Conservation (phyloP, 2,797 vertebrate genomes). For the Pelochelys cantorii region DNA sequence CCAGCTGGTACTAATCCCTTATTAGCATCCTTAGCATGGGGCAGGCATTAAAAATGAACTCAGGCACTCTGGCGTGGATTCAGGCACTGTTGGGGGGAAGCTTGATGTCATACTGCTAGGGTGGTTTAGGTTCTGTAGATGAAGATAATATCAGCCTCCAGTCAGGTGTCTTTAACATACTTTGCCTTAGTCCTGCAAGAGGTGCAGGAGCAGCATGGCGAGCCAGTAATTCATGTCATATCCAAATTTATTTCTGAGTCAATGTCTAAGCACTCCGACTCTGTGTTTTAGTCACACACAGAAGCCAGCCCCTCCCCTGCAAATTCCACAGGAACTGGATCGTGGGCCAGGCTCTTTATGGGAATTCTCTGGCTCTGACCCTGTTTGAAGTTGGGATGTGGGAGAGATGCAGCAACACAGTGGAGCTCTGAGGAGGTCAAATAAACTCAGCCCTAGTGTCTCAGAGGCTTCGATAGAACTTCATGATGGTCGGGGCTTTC, state of each 20-base stretch:
- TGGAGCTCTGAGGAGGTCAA: background rate
- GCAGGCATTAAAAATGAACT: background rate
- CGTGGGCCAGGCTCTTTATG: background rate
- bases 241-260: conserved; percentile 1
- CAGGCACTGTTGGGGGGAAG: background rate
- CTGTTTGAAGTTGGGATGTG: background rate
- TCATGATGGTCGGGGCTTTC: conserved; percentile 31
- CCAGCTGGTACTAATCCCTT: background rate
- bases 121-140: background rate
- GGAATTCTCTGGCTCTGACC: background rate
- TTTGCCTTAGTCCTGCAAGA: background rate
- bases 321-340: conserved; percentile 30
- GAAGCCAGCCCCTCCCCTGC: background rate
- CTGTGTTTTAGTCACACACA: background rate
- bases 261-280: background rate
- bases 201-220: background rate
- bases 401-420: background rate
- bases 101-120: background rate
- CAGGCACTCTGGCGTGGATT: background rate
- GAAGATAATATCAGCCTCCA: background rate
- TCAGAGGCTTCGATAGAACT: conserved; percentile 11
- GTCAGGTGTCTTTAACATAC: background rate
- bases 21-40: background rate
- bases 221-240: background rate
- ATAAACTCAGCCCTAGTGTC: background rate